Evolutionary conservation across 2,797 vertebrate genomes (phyloP).

Genomic region (Spizella passerina): DNA sequence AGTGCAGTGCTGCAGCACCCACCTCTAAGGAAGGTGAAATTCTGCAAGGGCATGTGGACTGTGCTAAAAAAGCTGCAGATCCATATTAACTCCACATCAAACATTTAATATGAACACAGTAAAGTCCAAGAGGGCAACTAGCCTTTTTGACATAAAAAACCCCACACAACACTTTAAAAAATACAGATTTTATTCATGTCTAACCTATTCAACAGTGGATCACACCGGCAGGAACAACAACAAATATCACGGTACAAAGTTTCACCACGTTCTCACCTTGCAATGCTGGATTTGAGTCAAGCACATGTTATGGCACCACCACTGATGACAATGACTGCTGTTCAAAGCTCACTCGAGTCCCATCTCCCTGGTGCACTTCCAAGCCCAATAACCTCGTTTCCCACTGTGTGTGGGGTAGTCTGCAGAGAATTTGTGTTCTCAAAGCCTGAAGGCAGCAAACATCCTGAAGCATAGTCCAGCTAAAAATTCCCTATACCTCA

Average conservation of each 20-base stretch:
- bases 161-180: neutral
- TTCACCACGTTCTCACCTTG: neutral
- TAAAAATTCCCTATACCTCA: neutral
- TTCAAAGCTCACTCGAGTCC: neutral
- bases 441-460: neutral
- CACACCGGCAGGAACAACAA: conserved; percentile 21
- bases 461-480: neutral
- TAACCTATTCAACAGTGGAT: conserved; percentile 15
- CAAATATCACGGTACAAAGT: neutral
- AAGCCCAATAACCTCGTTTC: neutral
- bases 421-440: neutral
- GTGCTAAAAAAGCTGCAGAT: neutral
- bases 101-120: neutral
- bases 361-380: neutral
- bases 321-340: neutral
- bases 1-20: neutral
- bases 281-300: neutral
- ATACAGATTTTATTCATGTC: conserved; percentile 41
- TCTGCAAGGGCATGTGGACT: neutral
- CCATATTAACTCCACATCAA: neutral
- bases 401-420: neutral
- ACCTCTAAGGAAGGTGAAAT: neutral
- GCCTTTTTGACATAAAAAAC: neutral
- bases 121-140: neutral
- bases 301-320: neutral